These are phyloP conservation scores for Craseonycteris thonglongyai DNA, from an alignment of 2,113 vertebrate genomes.

Conservation along the genomic window DNA sequence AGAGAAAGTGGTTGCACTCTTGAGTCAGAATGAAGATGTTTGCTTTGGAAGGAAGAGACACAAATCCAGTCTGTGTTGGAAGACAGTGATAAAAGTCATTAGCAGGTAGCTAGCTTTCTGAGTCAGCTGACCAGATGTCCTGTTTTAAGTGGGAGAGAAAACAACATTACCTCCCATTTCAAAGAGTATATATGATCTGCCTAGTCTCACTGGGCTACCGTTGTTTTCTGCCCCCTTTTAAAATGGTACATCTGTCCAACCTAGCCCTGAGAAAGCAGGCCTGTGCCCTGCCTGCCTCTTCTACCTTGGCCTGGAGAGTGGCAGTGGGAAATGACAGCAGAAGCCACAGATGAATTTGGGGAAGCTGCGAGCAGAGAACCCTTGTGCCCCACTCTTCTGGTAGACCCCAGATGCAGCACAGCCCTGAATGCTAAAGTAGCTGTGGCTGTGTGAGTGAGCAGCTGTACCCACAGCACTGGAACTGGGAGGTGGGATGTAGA, in stretches of 20 bases:
- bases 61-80: no score
- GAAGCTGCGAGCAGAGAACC: not conserved
- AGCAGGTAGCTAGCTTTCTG: not conserved
- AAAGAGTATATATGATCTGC: no score
- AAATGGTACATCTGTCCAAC: no score
- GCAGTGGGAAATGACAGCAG: not conserved
- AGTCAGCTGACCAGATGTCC: no score
- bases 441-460: not conserved
- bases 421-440: not conserved
- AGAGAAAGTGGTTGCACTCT: not conserved
- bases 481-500: not conserved
- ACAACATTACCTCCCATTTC: no score
- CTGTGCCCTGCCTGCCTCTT: not conserved
- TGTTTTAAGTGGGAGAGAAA: no score
- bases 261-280: not conserved
- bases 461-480: not conserved
- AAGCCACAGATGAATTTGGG: not conserved
- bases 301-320: not conserved
- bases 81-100: not conserved
- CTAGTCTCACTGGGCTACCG: no score
- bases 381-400: not conserved
- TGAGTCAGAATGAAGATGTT: not conserved
- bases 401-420: not conserved
- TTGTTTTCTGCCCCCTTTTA: no score
- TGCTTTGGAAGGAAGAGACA: not conserved